Evolutionary conservation across 2,113 vertebrate species (phyloP).

Genomic region (Cebus imitator): DNA sequence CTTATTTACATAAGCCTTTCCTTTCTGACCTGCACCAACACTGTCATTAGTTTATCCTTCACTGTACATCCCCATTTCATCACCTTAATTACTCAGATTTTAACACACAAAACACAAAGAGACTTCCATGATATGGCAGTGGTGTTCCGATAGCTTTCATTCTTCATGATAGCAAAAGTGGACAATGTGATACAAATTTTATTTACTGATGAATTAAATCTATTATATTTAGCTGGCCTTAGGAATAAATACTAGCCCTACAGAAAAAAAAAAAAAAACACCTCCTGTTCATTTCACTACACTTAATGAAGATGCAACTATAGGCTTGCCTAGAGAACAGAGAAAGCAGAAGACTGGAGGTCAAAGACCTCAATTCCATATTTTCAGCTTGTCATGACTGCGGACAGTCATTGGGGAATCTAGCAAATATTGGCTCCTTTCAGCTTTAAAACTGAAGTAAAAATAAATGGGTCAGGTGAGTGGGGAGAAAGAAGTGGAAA

Average conservation of each 20-base stretch:
- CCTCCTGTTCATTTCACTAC: background rate
- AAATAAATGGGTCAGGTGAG: background rate
- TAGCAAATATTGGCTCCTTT: background rate
- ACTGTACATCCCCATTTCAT: background rate
- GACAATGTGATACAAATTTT: background rate
- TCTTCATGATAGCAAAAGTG: background rate
- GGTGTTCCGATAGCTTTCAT: background rate
- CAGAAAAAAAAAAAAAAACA: too few species aligned
- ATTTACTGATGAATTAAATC: constrained; percentile 13
- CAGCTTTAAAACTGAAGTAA: constrained; percentile 4
- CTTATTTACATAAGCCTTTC: background rate
- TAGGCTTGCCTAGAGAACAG: background rate
- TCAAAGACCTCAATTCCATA: background rate
- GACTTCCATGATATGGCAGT: background rate
- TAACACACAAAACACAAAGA: background rate
- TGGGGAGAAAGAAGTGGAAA: background rate
- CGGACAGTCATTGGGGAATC: background rate
- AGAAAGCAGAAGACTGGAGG: background rate
- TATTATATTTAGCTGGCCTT: background rate
- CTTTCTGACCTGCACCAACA: background rate
- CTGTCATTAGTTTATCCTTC: background rate
- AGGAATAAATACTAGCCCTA: background rate
- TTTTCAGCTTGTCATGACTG: background rate
- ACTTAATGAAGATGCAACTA: background rate
- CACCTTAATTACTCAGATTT: background rate